These are phyloP conservation scores for Octonoba sinensis DNA, from an alignment of 2,888 invertebrate species.

Conservation along the genomic window DNA sequence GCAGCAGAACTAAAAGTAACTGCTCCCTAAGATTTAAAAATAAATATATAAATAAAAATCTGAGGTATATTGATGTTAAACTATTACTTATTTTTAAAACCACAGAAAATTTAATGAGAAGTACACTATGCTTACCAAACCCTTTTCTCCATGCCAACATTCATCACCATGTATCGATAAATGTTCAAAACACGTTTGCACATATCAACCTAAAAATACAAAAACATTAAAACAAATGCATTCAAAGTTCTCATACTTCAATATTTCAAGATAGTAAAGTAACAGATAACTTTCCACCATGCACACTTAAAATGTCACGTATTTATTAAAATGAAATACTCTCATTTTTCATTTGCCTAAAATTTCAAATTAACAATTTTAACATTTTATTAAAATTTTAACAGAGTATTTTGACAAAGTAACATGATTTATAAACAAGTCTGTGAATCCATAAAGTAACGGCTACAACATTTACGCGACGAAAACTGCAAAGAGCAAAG, in stretches of 20 bases:
- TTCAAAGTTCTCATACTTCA: not conserved
- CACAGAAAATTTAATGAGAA: not conserved
- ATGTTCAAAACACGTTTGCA: slow-evolving; percentile 96
- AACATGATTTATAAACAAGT: too few relatives aligned
- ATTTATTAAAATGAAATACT: too few relatives aligned
- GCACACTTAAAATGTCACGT: too few relatives aligned
- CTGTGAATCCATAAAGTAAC: too few relatives aligned
- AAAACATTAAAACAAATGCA: not conserved
- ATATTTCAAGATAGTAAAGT: not conserved
- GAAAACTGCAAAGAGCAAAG: too few relatives aligned
- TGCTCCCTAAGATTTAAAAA: slow-evolving; percentile 80
- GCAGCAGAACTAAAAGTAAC: slow-evolving; percentile 85
- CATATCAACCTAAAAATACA: slow-evolving; percentile 80
- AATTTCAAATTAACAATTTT: too few relatives aligned
- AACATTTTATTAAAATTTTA: too few relatives aligned
- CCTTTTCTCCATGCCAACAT: slow-evolving; percentile 89
- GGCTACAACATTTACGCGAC: too few relatives aligned
- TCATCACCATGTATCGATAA: slow-evolving; percentile 97
- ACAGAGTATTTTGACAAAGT: too few relatives aligned
- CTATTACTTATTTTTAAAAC: not conserved
- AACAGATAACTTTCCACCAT: too few relatives aligned
- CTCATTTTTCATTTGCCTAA: too few relatives aligned
- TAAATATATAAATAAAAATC: not conserved
- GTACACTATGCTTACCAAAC: slow-evolving; percentile 80
- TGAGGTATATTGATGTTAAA: not conserved